phyloP scores from a whole-genome alignment of 1,140 invertebrate genomes.

The Tetramorium alpestre region DNA sequence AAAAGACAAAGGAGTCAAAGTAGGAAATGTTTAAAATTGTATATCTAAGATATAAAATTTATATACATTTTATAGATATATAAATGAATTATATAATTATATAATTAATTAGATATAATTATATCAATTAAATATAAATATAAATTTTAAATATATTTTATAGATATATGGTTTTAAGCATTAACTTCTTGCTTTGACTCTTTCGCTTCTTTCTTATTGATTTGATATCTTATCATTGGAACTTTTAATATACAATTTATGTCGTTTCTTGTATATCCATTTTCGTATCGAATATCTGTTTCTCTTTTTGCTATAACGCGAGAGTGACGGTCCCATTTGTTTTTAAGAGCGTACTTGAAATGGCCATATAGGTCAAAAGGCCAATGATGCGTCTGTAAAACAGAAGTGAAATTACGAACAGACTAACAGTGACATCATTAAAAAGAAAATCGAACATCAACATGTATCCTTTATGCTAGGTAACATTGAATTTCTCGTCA shows the following conservation, averaged over 20 bases:
- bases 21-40: too few species aligned
- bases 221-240: too few species aligned
- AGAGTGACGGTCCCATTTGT: neutral
- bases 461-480: conserved; percentile 41
- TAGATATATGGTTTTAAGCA: too few species aligned
- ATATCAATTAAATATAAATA: too few species aligned
- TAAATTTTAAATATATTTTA: too few species aligned
- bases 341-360: conserved; percentile 36
- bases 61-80: too few species aligned
- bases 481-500: conserved; percentile 42
- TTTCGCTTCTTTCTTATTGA: too few species aligned
- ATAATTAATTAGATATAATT: too few species aligned
- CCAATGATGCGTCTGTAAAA: conserved; percentile 44
- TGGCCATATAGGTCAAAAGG: conserved; percentile 37
- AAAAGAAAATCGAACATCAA: conserved; percentile 40
- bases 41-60: too few species aligned
- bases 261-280: neutral
- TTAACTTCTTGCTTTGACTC: too few species aligned
- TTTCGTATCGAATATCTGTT: neutral
- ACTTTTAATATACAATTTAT: neutral
- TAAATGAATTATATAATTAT: too few species aligned
- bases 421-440: conserved; percentile 11
- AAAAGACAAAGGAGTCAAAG: too few species aligned
- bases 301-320: neutral
- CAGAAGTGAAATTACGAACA: conserved; percentile 36